These are phyloP conservation scores for Siniperca obscura DNA, from an alignment of 2,797 vertebrate species.

Conservation along the genomic window DNA sequence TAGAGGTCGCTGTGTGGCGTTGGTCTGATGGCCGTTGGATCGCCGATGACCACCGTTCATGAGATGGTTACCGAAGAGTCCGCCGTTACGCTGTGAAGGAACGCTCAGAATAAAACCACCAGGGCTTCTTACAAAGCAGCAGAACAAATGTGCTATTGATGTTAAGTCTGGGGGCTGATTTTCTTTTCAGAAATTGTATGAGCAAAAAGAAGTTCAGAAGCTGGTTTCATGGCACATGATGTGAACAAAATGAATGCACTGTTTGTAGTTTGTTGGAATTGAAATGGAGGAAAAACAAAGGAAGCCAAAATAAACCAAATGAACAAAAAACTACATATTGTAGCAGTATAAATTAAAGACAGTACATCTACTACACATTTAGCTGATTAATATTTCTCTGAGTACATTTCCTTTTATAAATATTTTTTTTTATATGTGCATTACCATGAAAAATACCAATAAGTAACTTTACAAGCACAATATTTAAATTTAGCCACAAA, in stretches of 20 bases:
- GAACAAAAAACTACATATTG: conserved; percentile 39
- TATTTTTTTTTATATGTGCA: conserved; percentile 28
- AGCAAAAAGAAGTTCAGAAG: conserved; percentile 81
- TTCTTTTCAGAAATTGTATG: conserved; percentile 71
- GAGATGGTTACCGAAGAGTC: conserved; percentile 97
- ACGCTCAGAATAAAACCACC: conserved; percentile 77
- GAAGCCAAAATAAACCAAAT: conserved; percentile 56
- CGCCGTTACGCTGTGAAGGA: conserved; percentile 94
- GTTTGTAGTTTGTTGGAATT: conserved; percentile 62
- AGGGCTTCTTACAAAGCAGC: conserved; percentile 20
- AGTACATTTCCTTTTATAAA: conserved; percentile 33
- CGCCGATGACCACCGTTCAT: conserved; percentile 93
- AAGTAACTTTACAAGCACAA: conserved; percentile 39
- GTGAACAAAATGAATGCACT: conserved; percentile 69
- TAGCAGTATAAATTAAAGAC: conserved; percentile 34
- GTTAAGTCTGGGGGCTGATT: conserved; percentile 72
- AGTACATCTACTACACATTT: conserved; percentile 40
- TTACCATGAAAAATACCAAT: conserved; percentile 28
- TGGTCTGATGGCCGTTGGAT: conserved; percentile 94
- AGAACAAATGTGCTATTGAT: conserved; percentile 63
- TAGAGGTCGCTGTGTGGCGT: conserved; percentile 96
- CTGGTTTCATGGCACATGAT: conserved; percentile 80
- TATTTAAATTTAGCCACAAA: conserved; percentile 45
- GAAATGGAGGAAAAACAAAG: conserved; percentile 69
- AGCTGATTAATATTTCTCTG: conserved; percentile 31